Conservation (phyloP, 2,888 invertebrate genomes). For the Digitonthophagus gazella region DNA sequence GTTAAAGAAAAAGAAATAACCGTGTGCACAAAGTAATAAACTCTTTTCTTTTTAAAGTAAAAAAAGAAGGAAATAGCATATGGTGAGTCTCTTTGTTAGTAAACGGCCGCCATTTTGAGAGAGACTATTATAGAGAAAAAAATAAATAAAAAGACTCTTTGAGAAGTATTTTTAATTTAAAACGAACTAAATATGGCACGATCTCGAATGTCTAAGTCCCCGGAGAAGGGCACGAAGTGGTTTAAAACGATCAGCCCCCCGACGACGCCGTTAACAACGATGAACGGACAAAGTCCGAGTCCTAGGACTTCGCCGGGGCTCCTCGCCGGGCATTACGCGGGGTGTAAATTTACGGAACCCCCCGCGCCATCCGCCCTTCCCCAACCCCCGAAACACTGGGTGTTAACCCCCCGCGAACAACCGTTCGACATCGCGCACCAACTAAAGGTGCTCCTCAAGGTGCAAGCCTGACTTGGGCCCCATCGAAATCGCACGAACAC, state of each 20-base stretch:
- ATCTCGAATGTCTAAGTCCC: not conserved
- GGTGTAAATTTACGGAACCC: slow-evolving; percentile 68
- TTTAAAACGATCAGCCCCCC: slow-evolving; percentile 24
- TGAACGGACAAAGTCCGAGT: slow-evolving; percentile 24
- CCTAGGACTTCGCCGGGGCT: slow-evolving; percentile 47
- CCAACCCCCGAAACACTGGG: slow-evolving; percentile 72
- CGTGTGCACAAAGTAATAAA: not conserved
- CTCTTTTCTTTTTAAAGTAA: no score
- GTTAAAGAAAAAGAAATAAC: no score
- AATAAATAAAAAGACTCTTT: not conserved
- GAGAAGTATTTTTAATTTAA: not conserved
- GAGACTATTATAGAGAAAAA: not conserved
- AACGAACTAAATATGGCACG: not conserved
- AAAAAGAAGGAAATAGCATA: not conserved
- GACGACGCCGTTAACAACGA: slow-evolving; percentile 32
- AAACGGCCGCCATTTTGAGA: not conserved
- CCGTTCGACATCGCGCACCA: slow-evolving; percentile 48
- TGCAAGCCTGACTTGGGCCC: slow-evolving; percentile 48
- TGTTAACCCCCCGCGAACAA: slow-evolving; percentile 46
- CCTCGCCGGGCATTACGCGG: slow-evolving; percentile 59
- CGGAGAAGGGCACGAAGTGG: not conserved
- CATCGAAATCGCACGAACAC: slow-evolving; percentile 28
- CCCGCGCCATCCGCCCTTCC: slow-evolving; percentile 72
- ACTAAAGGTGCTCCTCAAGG: slow-evolving; percentile 50
- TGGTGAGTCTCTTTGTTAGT: not conserved